These are phyloP conservation scores for Petrocephalus schoutedeni DNA, from an alignment of 2,797 vertebrate species.

Conservation along the genomic window DNA sequence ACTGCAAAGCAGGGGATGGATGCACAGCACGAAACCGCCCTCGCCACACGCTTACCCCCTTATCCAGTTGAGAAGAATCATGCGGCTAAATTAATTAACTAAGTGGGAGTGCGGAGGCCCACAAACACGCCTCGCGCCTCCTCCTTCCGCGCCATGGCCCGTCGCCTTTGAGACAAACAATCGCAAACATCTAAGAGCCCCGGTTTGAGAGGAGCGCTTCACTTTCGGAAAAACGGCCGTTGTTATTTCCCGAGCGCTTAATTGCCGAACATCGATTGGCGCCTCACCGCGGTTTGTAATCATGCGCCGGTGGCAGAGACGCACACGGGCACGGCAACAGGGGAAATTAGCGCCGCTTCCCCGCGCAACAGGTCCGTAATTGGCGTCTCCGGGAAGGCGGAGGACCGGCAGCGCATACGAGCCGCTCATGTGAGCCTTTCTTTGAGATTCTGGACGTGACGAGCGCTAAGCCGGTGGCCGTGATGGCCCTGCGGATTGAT, in stretches of 20 bases:
- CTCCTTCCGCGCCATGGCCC: not conserved
- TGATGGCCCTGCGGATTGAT: not conserved
- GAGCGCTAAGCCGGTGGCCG: not conserved
- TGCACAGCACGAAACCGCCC: not conserved
- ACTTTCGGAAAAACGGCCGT: not conserved
- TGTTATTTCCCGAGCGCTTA: conserved; percentile 13
- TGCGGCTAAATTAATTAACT: not conserved
- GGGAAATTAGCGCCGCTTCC: conserved; percentile 12
- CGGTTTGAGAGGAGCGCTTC: not conserved
- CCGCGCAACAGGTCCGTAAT: not conserved
- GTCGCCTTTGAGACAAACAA: not conserved
- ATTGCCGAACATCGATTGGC: conserved; percentile 15
- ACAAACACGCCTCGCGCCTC: not conserved
- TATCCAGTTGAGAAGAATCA: not conserved
- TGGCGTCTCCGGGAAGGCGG: not conserved
- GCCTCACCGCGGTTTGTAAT: not conserved
- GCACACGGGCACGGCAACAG: not conserved
- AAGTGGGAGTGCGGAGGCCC: not conserved
- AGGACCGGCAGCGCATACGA: not conserved
- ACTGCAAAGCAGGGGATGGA: not conserved
- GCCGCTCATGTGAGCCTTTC: not conserved
- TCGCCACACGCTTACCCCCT: not conserved
- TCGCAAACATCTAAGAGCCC: not conserved
- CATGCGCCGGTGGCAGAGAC: not conserved
- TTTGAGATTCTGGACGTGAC: not conserved